Evolutionary conservation across 2,888 invertebrate genomes (phyloP), one percentile per base, ranked within the genome.

Genomic region (Cotesia congregata): DNA sequence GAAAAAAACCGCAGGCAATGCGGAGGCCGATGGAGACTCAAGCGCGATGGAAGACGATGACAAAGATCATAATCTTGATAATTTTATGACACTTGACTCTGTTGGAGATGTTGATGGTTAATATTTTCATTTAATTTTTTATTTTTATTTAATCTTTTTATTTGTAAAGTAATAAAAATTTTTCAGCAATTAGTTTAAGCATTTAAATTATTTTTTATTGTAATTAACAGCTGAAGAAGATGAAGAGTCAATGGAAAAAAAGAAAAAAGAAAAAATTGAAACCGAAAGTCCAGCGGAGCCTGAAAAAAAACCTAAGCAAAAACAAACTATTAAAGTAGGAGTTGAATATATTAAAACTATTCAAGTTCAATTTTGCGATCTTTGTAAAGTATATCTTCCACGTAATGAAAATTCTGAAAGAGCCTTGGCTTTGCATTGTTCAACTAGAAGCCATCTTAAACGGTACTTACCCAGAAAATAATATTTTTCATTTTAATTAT

Each of bases 81-180:
- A 95, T 86, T 96, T 96, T 86, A 94, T 95, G 92, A 96, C 96
- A 0, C 92, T 96, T n/a, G 96, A 96, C 89, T 96, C 96, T 2
- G 95, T 96, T 41, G 96, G 96, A 6, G 95, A 95, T 89, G 94
- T 95, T 38, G 95, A 95, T 90, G 94, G 94, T 80, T 80, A 80
- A 75, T 30, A 69, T 78, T 76, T 79, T 82, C 77, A 77, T 69
- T 72, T 74, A 78, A 80, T 81, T 78, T 79, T 80, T 76, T 17
- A 17, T 81, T 80, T 80, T 60, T 30, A 30, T 3, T 30, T 30
- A 30, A 2, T 30, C 3, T 30, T 30, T 30, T 30, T 30, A 30
- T 30, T 30, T 50, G 9, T 50, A 50, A 50, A 12, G 7, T 12
- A 50, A 7, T 50, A 2, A 4, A 50, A 50, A 12, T 50, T 50